phyloP scores from a whole-genome alignment of 2,113 vertebrate genomes.

The Corythornis madagascariensis region DNA sequence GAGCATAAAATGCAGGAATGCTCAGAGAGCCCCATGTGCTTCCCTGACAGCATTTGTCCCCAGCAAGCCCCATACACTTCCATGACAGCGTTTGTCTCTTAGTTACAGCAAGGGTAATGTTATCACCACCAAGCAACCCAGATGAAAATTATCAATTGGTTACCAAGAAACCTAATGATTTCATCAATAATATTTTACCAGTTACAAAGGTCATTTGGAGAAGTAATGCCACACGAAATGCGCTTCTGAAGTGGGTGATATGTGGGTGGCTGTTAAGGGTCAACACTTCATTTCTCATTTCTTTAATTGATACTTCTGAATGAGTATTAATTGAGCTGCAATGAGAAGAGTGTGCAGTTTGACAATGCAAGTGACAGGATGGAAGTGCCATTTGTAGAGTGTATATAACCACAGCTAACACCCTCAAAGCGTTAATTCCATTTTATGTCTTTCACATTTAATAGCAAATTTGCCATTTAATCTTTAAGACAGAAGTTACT shows the following conservation, averaged over 20 bases:
- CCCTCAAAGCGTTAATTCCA: conserved; percentile 72
- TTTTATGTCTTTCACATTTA: conserved; percentile 78
- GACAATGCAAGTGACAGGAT: conserved; percentile 52
- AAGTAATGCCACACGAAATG: conserved; percentile 40
- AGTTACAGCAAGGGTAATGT: conserved; percentile 71
- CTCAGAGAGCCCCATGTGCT: background rate
- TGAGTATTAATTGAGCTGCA: conserved; percentile 58
- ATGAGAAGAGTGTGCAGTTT: conserved; percentile 40
- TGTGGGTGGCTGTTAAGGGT: conserved; percentile 35
- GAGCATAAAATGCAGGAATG: conserved; percentile 8
- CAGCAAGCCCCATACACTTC: background rate
- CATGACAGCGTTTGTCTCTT: conserved; percentile 56
- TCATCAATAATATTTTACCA: conserved; percentile 64
- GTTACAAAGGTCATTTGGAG: conserved; percentile 64
- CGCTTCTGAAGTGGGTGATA: conserved; percentile 17
- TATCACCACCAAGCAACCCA: conserved; percentile 54
- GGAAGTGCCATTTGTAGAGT: conserved; percentile 39
- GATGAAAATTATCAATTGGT: conserved; percentile 61
- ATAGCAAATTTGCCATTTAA: conserved; percentile 76
- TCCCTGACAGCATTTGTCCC: conserved; percentile 40
- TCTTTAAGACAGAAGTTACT: conserved; percentile 80
- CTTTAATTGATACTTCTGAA: conserved; percentile 56
- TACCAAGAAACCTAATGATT: conserved; percentile 63
- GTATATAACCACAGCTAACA: conserved; percentile 43
- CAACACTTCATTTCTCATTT: conserved; percentile 48